Evolutionary conservation across 2,888 invertebrate genomes (phyloP).

Genomic region (Ennomos erosarius): DNA sequence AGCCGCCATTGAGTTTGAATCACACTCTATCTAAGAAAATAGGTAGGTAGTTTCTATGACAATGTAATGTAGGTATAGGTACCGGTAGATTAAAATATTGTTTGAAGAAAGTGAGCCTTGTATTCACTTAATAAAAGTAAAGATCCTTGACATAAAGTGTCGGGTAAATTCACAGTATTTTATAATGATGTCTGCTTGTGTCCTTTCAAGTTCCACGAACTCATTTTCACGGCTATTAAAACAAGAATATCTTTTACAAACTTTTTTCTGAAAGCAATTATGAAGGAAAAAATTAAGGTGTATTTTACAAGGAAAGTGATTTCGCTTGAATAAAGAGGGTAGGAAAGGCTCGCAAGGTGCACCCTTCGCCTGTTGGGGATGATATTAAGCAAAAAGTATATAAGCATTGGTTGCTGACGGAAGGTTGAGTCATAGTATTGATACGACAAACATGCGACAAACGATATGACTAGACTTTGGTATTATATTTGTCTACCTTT

Average conservation of each 20-base stretch:
- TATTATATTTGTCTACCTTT: no score
- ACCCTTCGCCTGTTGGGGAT: constrained; percentile 73
- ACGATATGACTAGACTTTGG: background rate
- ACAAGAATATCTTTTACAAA: constrained; percentile 39
- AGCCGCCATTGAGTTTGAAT: no score
- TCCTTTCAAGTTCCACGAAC: constrained; percentile 22
- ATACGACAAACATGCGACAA: constrained; percentile 35
- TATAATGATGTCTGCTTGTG: constrained; percentile 26
- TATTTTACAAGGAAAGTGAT: constrained; percentile 68
- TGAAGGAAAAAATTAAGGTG: constrained; percentile 45
- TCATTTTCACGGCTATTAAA: constrained; percentile 40
- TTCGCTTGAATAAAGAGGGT: constrained; percentile 67
- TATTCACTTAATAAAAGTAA: no score
- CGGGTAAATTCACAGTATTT: background rate
- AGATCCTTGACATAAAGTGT: background rate
- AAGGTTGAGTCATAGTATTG: constrained; percentile 45
- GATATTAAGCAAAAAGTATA: constrained; percentile 69
- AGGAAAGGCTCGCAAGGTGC: constrained; percentile 61
- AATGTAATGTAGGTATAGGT: no score
- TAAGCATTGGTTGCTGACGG: constrained; percentile 48
- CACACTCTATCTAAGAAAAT: no score
- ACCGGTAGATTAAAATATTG: no score
- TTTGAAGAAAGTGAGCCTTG: no score
- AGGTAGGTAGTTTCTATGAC: no score
- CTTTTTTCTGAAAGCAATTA: constrained; percentile 39